A percentile compares a stretch with the other conserved stretches of the same genome.
Evolutionary conservation across 2,888 invertebrate species (phyloP).

Genomic region (Clepsis dumicolana): DNA sequence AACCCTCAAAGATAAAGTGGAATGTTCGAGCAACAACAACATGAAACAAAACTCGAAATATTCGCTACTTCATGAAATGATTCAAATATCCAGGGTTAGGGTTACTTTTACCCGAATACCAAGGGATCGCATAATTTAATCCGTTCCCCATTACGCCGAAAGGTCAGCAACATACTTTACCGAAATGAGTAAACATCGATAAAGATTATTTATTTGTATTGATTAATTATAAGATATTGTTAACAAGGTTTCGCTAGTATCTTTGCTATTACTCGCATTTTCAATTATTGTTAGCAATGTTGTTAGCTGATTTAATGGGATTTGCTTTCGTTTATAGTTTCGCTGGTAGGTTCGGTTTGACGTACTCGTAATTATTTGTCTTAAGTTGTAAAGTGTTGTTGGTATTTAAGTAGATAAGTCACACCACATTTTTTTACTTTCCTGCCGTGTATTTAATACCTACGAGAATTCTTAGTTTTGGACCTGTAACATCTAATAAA

Average conservation of each 20-base stretch:
- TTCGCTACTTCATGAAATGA: not conserved
- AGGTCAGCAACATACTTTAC: constrained; percentile 35
- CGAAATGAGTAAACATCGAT: constrained; percentile 44
- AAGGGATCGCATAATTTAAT: constrained; percentile 30
- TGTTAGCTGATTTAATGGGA: constrained; percentile 27
- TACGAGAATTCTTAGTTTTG: too few species aligned
- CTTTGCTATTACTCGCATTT: constrained; percentile 43
- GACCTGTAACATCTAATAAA: too few species aligned
- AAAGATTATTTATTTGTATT: constrained; percentile 44
- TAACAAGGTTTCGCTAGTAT: constrained; percentile 35
- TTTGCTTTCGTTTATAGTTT: not conserved
- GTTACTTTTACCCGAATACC: constrained; percentile 22
- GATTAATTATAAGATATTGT: constrained; percentile 48
- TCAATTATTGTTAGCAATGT: constrained; percentile 46
- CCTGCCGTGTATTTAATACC: too few species aligned
- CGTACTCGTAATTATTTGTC: too few species aligned
- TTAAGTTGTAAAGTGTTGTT: too few species aligned
- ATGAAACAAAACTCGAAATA: not conserved
- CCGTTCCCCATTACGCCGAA: constrained; percentile 26
- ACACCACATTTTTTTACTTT: too few species aligned
- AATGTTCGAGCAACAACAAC: constrained; percentile 5
- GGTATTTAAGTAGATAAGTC: too few species aligned
- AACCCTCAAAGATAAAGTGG: not conserved
- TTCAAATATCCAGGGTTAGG: constrained; percentile 8
- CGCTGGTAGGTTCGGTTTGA: too few species aligned